Evolutionary conservation across 2,888 invertebrate genomes (phyloP).

Genomic region (Andrena bicolor): DNA sequence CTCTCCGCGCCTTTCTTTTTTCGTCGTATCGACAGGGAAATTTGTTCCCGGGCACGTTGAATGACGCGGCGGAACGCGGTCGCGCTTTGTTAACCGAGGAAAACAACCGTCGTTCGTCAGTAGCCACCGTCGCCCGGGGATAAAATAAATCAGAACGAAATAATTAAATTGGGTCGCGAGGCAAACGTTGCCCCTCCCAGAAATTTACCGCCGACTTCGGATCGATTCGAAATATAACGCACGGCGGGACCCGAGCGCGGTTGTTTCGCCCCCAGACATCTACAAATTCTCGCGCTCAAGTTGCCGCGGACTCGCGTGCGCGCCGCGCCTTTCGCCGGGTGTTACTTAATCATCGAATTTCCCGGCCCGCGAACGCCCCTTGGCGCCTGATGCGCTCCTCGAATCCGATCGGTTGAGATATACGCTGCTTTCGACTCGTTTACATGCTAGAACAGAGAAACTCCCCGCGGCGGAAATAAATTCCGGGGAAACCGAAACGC

Average conservation of each 20-base stretch:
- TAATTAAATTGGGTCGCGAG: constrained; percentile 42
- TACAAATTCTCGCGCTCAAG: constrained; percentile 4
- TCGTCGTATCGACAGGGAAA: too few species aligned
- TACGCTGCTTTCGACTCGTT: constrained; percentile 6
- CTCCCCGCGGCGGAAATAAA: not conserved
- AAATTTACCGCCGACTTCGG: constrained; percentile 22
- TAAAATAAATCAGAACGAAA: constrained; percentile 47
- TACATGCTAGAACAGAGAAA: not conserved
- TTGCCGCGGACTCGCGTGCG: not conserved
- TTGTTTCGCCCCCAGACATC: constrained; percentile 21
- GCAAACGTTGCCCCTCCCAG: constrained; percentile 27
- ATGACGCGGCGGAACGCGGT: not conserved
- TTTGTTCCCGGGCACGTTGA: constrained; percentile 27
- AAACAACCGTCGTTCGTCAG: constrained; percentile 22
- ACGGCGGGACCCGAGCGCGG: constrained; percentile 1
- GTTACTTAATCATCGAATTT: constrained; percentile 42
- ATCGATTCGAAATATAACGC: constrained; percentile 38
- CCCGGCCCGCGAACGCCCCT: not conserved
- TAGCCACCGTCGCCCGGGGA: constrained; percentile 8
- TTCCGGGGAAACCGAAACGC: not conserved
- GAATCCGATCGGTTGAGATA: constrained; percentile 22
- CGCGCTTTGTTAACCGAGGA: constrained; percentile 25
- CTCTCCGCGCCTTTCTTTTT: too few species aligned
- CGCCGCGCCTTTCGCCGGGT: not conserved
- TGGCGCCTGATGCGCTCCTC: not conserved